Evolutionary conservation across 2,797 vertebrate species (phyloP).

Genomic region (Echiichthys vipera): DNA sequence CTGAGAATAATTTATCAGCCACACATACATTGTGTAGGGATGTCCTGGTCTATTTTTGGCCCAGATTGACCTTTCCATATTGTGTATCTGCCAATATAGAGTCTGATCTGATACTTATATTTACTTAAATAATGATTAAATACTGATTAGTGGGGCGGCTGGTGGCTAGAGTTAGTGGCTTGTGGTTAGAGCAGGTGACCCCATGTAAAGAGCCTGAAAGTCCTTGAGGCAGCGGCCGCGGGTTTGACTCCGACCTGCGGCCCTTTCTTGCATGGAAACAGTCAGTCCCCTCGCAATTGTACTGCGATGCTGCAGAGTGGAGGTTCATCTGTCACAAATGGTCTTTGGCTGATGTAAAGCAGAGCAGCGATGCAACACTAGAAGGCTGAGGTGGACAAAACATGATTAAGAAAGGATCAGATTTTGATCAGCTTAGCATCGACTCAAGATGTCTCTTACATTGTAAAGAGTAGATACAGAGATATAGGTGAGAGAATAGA

Average conservation of each 20-base stretch:
- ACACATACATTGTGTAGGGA: not conserved
- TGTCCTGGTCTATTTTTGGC: not conserved
- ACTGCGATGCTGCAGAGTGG: not conserved
- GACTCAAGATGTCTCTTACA: not conserved
- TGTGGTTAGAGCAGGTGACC: too few species aligned
- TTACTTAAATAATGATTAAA: not conserved
- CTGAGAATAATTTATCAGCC: not conserved
- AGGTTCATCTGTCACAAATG: not conserved
- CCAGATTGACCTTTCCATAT: not conserved
- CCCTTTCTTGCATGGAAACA: too few species aligned
- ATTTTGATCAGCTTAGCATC: not conserved
- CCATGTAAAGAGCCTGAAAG: too few species aligned
- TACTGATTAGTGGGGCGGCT: too few species aligned
- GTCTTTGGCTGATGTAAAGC: not conserved
- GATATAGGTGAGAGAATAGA: not conserved
- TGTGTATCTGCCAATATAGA: not conserved
- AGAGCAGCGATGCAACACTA: not conserved
- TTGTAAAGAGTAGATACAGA: too few species aligned
- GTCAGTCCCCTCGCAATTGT: not conserved
- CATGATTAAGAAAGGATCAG: not conserved
- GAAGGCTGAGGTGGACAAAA: not conserved
- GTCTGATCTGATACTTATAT: not conserved
- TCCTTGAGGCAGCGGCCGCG: too few species aligned
- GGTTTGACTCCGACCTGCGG: too few species aligned
- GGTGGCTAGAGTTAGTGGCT: too few species aligned